Conservation (phyloP, 2,113 vertebrate species). For the Hiodon tergisus region DNA sequence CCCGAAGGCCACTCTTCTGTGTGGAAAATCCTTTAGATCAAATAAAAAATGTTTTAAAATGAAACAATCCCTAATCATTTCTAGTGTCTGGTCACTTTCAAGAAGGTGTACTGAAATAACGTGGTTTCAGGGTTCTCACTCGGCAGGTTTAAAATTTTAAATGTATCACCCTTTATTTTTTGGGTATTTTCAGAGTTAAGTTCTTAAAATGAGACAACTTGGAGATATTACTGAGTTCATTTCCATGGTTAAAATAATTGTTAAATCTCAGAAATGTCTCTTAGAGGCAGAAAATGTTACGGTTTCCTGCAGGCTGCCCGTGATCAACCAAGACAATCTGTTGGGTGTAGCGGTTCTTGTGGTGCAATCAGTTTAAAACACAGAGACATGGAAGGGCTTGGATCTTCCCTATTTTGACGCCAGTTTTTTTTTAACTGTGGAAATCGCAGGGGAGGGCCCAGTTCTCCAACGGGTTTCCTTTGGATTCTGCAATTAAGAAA, state of each 20-base stretch:
- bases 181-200: too few relatives aligned
- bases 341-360: slow-evolving; percentile 31
- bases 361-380: slow-evolving; percentile 39
- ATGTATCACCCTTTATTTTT: too few relatives aligned
- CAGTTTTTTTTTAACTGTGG: slow-evolving; percentile 21
- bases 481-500: slow-evolving; percentile 38
- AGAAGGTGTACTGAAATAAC: too few relatives aligned
- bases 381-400: slow-evolving; percentile 25
- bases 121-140: too few relatives aligned
- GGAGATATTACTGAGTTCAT: too few relatives aligned
- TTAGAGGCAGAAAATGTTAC: not conserved
- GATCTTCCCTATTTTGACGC: slow-evolving; percentile 34
- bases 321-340: not conserved
- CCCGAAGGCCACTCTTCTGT: too few relatives aligned
- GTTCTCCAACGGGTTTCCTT: slow-evolving; percentile 40
- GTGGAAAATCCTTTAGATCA: too few relatives aligned
- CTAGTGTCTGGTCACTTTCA: too few relatives aligned
- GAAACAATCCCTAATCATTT: too few relatives aligned
- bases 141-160: too few relatives aligned
- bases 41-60: too few relatives aligned
- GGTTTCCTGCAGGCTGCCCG: not conserved
- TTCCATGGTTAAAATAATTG: not conserved
- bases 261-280: not conserved
- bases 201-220: too few relatives aligned
- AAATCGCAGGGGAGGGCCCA: slow-evolving; percentile 31